These are phyloP conservation scores for Hydropotes inermis DNA, from an alignment of 2,113 vertebrate species.

Conservation along the genomic window DNA sequence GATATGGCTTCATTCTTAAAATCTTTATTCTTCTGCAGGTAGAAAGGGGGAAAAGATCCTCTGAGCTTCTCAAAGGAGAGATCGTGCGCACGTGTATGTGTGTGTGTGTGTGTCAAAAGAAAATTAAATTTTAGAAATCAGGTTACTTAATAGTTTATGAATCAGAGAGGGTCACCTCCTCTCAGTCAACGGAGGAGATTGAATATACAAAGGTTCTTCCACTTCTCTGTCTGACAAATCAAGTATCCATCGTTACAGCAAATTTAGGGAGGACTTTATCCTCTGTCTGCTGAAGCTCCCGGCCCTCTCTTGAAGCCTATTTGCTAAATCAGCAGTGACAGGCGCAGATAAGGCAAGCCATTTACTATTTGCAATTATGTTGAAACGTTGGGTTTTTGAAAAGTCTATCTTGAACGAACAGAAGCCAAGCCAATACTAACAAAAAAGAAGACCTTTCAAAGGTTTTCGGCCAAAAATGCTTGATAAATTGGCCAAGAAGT, in stretches of 20 bases:
- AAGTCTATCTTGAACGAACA: constrained; percentile 31
- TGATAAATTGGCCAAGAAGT: not conserved
- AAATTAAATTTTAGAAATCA: constrained; percentile 11
- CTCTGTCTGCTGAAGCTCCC: not conserved
- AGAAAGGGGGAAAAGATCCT: not conserved
- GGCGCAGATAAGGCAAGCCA: constrained; percentile 16
- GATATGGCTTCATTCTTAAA: not conserved
- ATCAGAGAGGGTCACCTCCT: not conserved
- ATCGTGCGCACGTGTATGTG: not conserved
- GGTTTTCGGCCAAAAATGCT: constrained; percentile 6
- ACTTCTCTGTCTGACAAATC: not conserved
- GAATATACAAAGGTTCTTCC: not conserved
- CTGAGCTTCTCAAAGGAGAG: not conserved
- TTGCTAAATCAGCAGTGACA: constrained; percentile 40
- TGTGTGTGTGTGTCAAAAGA: not conserved
- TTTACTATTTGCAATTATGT: constrained; percentile 57
- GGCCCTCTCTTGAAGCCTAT: not conserved
- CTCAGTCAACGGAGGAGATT: not conserved
- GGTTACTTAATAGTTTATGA: not conserved
- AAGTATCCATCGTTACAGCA: not conserved
- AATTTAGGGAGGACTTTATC: not conserved
- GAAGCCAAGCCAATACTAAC: constrained; percentile 28
- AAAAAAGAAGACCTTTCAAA: constrained; percentile 4
- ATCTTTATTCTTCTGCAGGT: not conserved
- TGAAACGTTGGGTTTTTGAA: constrained; percentile 55